phyloP scores from a whole-genome alignment of 2,113 vertebrate species.

The Nothobranchius furzeri region DNA sequence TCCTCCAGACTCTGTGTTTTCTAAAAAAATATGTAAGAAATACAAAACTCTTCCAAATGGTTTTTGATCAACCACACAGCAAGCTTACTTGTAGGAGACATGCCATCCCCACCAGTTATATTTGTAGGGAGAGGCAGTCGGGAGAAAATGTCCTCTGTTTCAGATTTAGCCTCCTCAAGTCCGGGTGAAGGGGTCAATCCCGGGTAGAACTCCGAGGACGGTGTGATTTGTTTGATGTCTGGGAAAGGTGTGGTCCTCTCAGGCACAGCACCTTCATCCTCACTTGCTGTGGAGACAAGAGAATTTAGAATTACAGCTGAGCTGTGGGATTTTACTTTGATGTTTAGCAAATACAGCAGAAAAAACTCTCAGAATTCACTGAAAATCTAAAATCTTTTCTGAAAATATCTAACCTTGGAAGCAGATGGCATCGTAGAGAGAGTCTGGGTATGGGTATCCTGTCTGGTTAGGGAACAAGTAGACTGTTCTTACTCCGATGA shows the following conservation, averaged over 20 bases:
- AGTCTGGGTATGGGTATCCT: conserved; percentile 87
- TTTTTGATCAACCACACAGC: neutral
- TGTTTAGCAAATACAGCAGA: too few species aligned
- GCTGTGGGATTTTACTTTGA: neutral
- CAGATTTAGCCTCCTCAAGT: conserved; percentile 73
- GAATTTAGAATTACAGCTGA: neutral
- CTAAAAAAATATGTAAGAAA: too few species aligned
- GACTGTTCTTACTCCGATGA: conserved; percentile 90
- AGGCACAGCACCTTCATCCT: conserved; percentile 34
- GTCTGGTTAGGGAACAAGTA: conserved; percentile 92
- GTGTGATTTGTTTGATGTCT: conserved; percentile 76
- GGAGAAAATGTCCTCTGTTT: conserved; percentile 78
- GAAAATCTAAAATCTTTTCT: neutral
- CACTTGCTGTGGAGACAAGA: conserved; percentile 39
- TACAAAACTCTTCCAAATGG: neutral
- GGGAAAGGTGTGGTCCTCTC: conserved; percentile 64
- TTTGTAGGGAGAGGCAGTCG: conserved; percentile 61
- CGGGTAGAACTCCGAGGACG: conserved; percentile 65
- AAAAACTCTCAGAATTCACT: neutral
- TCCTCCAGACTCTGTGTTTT: too few species aligned
- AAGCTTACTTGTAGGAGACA: conserved; percentile 79
- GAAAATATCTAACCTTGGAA: conserved; percentile 80
- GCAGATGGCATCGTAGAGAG: conserved; percentile 92
- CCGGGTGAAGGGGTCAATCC: conserved; percentile 46
- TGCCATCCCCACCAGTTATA: conserved; percentile 34